Evolutionary conservation across 2,797 vertebrate genomes (phyloP), one percentile per base, ranked within the genome.

Genomic region (Anguilla obscura): DNA sequence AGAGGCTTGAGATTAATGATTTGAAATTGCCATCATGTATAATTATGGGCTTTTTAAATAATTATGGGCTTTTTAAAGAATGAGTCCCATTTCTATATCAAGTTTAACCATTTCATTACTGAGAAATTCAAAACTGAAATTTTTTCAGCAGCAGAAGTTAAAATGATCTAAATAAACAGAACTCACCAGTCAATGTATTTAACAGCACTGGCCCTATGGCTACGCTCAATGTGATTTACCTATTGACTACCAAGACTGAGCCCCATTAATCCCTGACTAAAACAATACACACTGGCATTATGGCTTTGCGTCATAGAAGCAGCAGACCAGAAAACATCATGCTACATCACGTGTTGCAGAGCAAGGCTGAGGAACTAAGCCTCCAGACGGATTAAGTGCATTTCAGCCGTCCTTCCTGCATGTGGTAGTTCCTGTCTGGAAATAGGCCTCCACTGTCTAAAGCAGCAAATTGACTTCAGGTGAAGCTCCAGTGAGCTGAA

Each of bases 11-110:
- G 27, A 90, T 90, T 93, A 93, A 94, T 94, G 90, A 92, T 91
- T 88, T 89, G 54, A 92, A 71, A 90, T 91, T 92, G 92, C 86
- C 91, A 89, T 84, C 84, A 27, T 0, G 50, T 88, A 88, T 91
- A 93, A 93, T 93, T 92, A 93, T 89, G 92, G 93, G 91, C 91
- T 90, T 92, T 83, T 40, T 83, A 86, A 93, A 88, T 91, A 93
- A 93, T 93, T 92, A 93, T 89, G 92, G 93, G 91, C 91, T 90
- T 92, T 83, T 40, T 83, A 86, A 93, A n/a, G n/a, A n/a, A n/a
- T n/a, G n/a, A n/a, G n/a, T n/a, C 82, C n/a, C 85, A 86, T 50
- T 69, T 63, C 33, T 18, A 24, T 88, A 69, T 90, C 79, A 85
- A 84, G 89, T 8, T 7, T 87, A 88, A 1, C 9, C 50, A 27